Conservation (phyloP, 2,797 vertebrate species). For the Sus cebifrons region DNA sequence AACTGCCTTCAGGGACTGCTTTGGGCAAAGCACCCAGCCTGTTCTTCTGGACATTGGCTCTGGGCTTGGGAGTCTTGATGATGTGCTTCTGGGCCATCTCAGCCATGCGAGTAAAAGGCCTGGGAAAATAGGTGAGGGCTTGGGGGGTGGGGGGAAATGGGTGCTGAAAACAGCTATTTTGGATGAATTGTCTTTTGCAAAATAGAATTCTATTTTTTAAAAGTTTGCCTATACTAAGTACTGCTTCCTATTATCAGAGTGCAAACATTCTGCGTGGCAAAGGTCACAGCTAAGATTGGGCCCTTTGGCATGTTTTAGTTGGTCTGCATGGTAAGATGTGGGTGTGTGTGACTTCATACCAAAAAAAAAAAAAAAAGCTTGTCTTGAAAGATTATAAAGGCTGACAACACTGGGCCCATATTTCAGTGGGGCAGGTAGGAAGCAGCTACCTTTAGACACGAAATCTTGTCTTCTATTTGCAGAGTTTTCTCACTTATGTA, state of each 20-base stretch:
- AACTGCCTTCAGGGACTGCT: slow-evolving; percentile 57
- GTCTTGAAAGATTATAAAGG: slow-evolving; percentile 12
- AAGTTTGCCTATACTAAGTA: slow-evolving; percentile 19
- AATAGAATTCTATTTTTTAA: slow-evolving; percentile 62
- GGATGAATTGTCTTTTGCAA: slow-evolving; percentile 56
- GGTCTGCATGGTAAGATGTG: neutral
- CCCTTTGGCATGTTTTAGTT: neutral
- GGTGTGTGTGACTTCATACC: neutral
- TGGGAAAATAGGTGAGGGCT: neutral
- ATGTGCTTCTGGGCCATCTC: neutral
- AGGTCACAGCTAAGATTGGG: neutral
- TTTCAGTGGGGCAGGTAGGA: neutral
- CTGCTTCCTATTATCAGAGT: neutral
- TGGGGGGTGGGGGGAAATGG: neutral
- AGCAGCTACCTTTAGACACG: neutral
- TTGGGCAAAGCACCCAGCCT: neutral
- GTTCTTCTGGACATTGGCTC: slow-evolving; percentile 20
- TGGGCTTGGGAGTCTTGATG: neutral
- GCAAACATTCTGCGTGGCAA: slow-evolving; percentile 15
- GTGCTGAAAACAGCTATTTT: neutral
- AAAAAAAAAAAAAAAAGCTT: neutral
- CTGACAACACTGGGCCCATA: neutral
- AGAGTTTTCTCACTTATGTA: neutral
- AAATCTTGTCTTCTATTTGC: neutral
- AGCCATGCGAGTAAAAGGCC: neutral